A percentile compares a stretch with the other conserved stretches of the same genome.
Conservation (phyloP, 2,888 invertebrate species). For the Epistrophe grossulariae region DNA sequence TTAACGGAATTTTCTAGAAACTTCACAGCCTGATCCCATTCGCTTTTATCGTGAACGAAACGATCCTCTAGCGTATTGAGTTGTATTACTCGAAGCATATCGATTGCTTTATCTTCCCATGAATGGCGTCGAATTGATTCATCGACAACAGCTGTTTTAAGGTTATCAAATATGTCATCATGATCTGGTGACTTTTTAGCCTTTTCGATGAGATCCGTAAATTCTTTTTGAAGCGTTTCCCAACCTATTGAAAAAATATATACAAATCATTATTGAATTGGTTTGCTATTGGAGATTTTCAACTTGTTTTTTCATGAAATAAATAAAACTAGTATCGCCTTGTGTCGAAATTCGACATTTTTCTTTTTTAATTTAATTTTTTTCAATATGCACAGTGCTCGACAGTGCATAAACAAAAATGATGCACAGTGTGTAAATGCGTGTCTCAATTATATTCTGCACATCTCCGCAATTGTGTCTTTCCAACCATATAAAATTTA, state of each 20-base stretch:
- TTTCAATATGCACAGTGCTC: too few relatives aligned
- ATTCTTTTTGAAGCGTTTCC: constrained; percentile 92
- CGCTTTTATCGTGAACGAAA: constrained; percentile 92
- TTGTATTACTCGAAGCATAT: constrained; percentile 96
- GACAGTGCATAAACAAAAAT: too few relatives aligned
- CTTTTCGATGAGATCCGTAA: constrained; percentile 88
- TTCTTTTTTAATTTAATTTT: too few relatives aligned
- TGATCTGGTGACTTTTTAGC: constrained; percentile 89
- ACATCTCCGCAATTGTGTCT: too few relatives aligned
- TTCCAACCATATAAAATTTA: too few relatives aligned
- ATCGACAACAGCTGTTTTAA: constrained; percentile 94
- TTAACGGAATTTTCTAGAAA: constrained; percentile 94
- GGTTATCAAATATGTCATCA: constrained; percentile 94
- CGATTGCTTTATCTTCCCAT: constrained; percentile 96
- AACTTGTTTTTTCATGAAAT: too few relatives aligned
- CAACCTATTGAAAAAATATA: constrained; percentile 83
- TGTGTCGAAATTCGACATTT: too few relatives aligned
- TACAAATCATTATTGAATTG: too few relatives aligned
- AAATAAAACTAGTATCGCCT: too few relatives aligned
- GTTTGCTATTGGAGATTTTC: too few relatives aligned
- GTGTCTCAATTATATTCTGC: too few relatives aligned
- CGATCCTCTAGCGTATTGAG: constrained; percentile 96
- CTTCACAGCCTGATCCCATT: constrained; percentile 96
- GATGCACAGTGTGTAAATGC: too few relatives aligned
- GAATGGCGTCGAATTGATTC: constrained; percentile 93